Conservation (phyloP, 2,888 invertebrate genomes). For the Rhagophthalmus giganteus region DNA sequence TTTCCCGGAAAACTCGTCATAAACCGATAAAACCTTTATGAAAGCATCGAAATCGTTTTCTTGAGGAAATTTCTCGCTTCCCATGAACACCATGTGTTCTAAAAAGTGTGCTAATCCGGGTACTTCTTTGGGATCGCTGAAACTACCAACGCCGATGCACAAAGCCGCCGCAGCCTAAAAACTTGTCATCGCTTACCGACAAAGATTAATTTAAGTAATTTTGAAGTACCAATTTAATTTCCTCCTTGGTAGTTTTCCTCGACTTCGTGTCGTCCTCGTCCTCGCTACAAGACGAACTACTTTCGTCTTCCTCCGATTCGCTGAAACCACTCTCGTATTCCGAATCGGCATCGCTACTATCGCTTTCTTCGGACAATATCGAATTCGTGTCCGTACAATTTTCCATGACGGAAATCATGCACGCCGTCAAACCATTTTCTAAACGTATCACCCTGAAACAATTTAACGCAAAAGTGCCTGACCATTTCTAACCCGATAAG, state of each 20-base stretch:
- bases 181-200: too few species aligned
- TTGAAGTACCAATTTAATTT: slow-evolving; percentile 46
- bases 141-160: slow-evolving; percentile 76
- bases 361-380: slow-evolving; percentile 37
- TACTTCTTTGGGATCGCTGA: slow-evolving; percentile 75
- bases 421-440: slow-evolving; percentile 71
- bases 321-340: too few species aligned
- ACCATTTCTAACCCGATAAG: not conserved
- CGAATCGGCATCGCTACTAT: slow-evolving; percentile 16
- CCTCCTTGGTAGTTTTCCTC: slow-evolving; percentile 46
- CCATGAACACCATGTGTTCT: slow-evolving; percentile 95
- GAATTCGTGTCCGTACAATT: slow-evolving; percentile 48
- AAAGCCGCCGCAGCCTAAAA: slow-evolving; percentile 73
- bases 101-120: slow-evolving; percentile 84
- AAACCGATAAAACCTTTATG: slow-evolving; percentile 63
- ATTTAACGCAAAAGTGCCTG: not conserved
- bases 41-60: slow-evolving; percentile 86
- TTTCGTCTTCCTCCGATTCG: slow-evolving; percentile 36
- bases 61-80: slow-evolving; percentile 82
- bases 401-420: slow-evolving; percentile 69
- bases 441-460: slow-evolving; percentile 64
- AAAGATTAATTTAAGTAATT: slow-evolving; percentile 6
- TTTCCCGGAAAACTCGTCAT: not conserved
- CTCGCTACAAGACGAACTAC: slow-evolving; percentile 38
- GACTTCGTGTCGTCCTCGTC: slow-evolving; percentile 38